These are phyloP conservation scores for Paramisgurnus dabryanus DNA, from an alignment of 2,113 vertebrate species.

Conservation along the genomic window DNA sequence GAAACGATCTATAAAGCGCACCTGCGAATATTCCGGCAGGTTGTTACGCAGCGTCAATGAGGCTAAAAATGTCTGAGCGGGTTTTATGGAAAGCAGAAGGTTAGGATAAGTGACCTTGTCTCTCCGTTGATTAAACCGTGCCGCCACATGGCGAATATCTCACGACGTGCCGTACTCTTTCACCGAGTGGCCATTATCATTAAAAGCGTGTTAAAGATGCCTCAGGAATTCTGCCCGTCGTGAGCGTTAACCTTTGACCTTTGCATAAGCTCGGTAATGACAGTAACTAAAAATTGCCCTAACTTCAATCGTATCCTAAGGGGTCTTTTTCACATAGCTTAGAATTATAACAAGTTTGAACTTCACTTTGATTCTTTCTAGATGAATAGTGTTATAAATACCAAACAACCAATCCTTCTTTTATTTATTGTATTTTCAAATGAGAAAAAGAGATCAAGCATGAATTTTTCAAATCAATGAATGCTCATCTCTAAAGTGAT, in stretches of 20 bases:
- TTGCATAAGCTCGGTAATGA: conserved; percentile 21
- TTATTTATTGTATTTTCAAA: conserved; percentile 32
- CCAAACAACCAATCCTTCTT: conserved; percentile 9
- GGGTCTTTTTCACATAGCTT: background rate
- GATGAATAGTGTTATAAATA: background rate
- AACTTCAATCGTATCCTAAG: background rate
- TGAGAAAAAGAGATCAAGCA: conserved; percentile 15
- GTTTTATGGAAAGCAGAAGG: conserved; percentile 57
- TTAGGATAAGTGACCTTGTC: conserved; percentile 52
- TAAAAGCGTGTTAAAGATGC: background rate
- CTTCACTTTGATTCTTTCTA: conserved; percentile 44
- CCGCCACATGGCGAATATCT: conserved; percentile 42
- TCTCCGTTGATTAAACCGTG: conserved; percentile 52
- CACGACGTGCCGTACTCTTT: conserved; percentile 21
- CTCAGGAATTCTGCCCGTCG: conserved; percentile 9
- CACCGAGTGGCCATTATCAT: conserved; percentile 25
- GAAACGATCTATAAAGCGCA: conserved; percentile 42
- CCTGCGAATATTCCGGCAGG: conserved; percentile 32
- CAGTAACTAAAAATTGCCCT: conserved; percentile 9
- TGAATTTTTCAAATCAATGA: conserved; percentile 44
- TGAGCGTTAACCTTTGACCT: conserved; percentile 37
- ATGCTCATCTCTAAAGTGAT: conserved; percentile 46
- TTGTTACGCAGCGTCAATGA: conserved; percentile 49
- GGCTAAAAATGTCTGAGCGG: conserved; percentile 51
- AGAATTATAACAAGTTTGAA: conserved; percentile 35